phyloP scores from a whole-genome alignment of 2,113 vertebrate genomes.

The Uropsilus gracilis region DNA sequence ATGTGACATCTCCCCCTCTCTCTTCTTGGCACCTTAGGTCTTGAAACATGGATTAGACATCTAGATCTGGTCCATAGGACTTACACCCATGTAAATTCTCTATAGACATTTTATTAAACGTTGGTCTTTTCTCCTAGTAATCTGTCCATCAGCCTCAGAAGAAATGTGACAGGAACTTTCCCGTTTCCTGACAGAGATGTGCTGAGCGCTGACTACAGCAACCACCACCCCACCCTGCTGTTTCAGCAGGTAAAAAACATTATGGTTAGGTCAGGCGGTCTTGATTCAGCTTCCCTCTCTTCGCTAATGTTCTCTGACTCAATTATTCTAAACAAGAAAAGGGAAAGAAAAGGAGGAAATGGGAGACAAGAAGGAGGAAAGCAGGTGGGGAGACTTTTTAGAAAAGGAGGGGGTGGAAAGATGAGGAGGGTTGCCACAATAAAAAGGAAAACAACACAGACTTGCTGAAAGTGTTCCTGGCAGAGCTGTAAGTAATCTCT shows the following conservation, averaged over 20 bases:
- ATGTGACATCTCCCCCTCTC: no score
- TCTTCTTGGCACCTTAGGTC: no score
- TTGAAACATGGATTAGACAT: no score
- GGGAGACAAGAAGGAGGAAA: not conserved
- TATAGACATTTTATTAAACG: no score
- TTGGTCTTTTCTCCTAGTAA: no score
- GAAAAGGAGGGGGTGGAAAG: not conserved
- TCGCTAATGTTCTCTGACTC: not conserved
- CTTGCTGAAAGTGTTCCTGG: not conserved
- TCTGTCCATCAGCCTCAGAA: no score
- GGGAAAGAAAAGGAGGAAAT: not conserved
- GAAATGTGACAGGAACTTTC: no score
- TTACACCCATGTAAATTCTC: no score
- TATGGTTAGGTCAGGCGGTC: not conserved
- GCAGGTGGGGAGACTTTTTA: not conserved
- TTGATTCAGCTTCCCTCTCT: not conserved
- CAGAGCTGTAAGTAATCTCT: conserved; percentile 33
- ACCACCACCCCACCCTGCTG: not conserved
- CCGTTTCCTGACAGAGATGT: not conserved
- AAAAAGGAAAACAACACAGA: conserved; percentile 23
- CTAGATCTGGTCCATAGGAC: no score
- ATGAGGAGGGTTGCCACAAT: not conserved
- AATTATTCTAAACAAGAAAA: not conserved
- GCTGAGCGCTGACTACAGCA: not conserved
- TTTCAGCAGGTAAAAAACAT: not conserved